These are phyloP conservation scores for Drosophila vallismaia DNA, from an alignment of 2,888 invertebrate species.

Conservation along the genomic window DNA sequence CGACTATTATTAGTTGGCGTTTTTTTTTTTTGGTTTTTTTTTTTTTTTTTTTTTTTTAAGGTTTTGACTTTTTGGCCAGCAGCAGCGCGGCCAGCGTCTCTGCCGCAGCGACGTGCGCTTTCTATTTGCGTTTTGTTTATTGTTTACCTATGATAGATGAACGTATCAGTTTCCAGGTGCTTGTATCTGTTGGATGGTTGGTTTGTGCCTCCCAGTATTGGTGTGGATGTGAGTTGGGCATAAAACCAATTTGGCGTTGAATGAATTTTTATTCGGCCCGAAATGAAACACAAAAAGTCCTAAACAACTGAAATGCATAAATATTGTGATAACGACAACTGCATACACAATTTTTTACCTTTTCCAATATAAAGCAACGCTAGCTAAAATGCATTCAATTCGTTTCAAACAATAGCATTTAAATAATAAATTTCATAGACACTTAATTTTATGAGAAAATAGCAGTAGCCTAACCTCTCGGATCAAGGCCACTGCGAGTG, in stretches of 20 bases:
- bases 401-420: background rate
- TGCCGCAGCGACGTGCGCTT: constrained; percentile 66
- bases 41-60: constrained; percentile 30
- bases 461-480: background rate
- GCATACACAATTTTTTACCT: constrained; percentile 56
- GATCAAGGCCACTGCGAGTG: constrained; percentile 33
- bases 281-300: constrained; percentile 40
- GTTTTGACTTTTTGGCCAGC: constrained; percentile 52
- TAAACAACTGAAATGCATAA: constrained; percentile 63
- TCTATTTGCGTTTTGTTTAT: constrained; percentile 77
- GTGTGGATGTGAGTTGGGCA: constrained; percentile 38
- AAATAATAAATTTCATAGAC: background rate
- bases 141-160: constrained; percentile 72
- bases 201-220: constrained; percentile 19
- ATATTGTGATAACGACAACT: constrained; percentile 46
- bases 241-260: constrained; percentile 51
- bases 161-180: constrained; percentile 62
- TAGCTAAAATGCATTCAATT: constrained; percentile 12
- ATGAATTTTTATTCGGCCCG: constrained; percentile 59
- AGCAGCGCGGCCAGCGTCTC: constrained; percentile 33
- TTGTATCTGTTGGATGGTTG: constrained; percentile 14
- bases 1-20: constrained; percentile 65
- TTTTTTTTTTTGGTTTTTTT: constrained; percentile 44
- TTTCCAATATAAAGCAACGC: background rate
- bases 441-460: constrained; percentile 18